phyloP scores from a whole-genome alignment of 2,888 invertebrate species.

The Caenorhabditis uteleia region DNA sequence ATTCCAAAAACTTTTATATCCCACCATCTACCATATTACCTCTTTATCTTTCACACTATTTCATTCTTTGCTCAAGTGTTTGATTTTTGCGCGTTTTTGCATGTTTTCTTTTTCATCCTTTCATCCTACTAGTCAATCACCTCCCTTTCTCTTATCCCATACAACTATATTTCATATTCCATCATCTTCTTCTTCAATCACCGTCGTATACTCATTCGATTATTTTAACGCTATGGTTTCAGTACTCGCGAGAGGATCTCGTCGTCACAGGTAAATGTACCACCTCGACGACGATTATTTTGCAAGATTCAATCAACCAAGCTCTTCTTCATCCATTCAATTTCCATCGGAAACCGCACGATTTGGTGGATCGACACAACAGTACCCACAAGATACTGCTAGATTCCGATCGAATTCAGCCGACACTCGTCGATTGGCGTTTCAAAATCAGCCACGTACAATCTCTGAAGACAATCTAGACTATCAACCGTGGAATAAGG shows the following conservation, averaged over 20 bases:
- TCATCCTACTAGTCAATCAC: too few relatives aligned
- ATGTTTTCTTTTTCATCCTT: too few relatives aligned
- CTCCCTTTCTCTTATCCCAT: too few relatives aligned
- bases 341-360: conserved; percentile 39
- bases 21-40: too few relatives aligned
- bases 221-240: conserved; percentile 2
- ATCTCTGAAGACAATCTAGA: conserved; percentile 28
- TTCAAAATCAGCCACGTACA: conserved; percentile 29
- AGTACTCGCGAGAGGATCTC: conserved; percentile 21
- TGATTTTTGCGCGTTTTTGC: too few relatives aligned
- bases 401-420: conserved; percentile 38
- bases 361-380: conserved; percentile 20
- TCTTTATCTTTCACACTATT: too few relatives aligned
- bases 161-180: too few relatives aligned
- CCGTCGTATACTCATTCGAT: too few relatives aligned
- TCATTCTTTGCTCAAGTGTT: too few relatives aligned
- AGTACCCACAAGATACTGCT: conserved; percentile 1
- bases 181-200: too few relatives aligned
- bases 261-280: conserved; percentile 40
- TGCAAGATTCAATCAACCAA: conserved; percentile 40
- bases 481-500: conserved; percentile 15
- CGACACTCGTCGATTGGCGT: conserved; percentile 30
- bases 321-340: conserved; percentile 38
- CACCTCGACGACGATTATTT: conserved; percentile 48
- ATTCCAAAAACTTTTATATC: too few relatives aligned